Evolutionary conservation across 2,888 invertebrate species (phyloP).

Genomic region (Eupelmus urozonus): DNA sequence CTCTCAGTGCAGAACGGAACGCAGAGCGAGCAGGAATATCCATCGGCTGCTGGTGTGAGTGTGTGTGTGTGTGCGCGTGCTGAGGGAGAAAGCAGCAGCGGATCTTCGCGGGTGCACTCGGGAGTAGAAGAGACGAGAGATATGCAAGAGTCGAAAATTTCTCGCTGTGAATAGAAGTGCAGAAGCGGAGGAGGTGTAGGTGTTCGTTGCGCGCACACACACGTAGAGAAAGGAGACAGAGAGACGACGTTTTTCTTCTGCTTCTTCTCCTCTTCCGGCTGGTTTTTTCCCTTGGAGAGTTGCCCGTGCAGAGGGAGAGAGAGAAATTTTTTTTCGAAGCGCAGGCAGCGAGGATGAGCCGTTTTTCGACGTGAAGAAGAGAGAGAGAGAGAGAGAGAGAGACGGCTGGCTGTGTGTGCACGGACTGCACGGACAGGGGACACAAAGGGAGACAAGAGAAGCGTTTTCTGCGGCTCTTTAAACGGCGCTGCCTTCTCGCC

Average conservation of each 20-base stretch:
- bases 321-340: constrained; percentile 40
- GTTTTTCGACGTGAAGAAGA: constrained; percentile 19
- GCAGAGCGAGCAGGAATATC: constrained; percentile 36
- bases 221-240: constrained; percentile 42
- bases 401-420: not conserved
- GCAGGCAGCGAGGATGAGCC: constrained; percentile 22
- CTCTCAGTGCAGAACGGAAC: constrained; percentile 47
- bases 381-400: constrained; percentile 6
- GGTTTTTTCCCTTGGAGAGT: constrained; percentile 53
- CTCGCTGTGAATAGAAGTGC: constrained; percentile 7
- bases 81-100: constrained; percentile 23
- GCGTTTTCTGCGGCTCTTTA: constrained; percentile 23
- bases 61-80: constrained; percentile 38
- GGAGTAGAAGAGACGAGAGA: constrained; percentile 20
- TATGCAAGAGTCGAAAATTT: constrained; percentile 14
- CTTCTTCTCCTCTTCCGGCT: constrained; percentile 28
- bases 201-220: constrained; percentile 13
- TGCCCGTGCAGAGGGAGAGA: constrained; percentile 41
- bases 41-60: not conserved
- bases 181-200: constrained; percentile 7
- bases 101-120: constrained; percentile 4
- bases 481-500: constrained; percentile 5
- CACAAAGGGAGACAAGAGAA: constrained; percentile 29
- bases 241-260: constrained; percentile 35
- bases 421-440: constrained; percentile 29